Conservation (phyloP, 64 coral and sea anemone genomes). For the Catalaphyllia jardinei region DNA sequence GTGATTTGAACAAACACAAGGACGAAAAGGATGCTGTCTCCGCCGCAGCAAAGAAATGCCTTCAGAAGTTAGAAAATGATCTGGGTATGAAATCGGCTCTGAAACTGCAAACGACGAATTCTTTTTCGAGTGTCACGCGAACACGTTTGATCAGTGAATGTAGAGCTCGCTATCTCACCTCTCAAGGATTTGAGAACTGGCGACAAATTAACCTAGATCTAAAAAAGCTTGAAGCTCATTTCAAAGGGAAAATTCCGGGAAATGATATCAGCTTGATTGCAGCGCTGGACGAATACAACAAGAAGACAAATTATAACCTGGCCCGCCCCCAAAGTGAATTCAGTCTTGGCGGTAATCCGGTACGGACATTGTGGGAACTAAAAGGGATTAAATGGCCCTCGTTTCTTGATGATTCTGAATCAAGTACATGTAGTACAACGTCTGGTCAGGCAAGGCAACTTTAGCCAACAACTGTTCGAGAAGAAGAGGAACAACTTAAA, state of each 20-base stretch:
- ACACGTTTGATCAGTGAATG: slow-evolving; percentile 30
- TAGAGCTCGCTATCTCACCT: slow-evolving; percentile 17
- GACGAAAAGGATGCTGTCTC: too few species aligned
- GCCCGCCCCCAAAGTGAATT: too few species aligned
- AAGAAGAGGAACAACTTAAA: too few species aligned
- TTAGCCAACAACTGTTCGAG: too few species aligned
- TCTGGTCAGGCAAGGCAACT: too few species aligned
- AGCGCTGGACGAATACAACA: background rate
- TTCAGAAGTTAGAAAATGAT: slow-evolving; percentile 3
- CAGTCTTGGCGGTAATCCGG: too few species aligned
- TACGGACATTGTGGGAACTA: too few species aligned
- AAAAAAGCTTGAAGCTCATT: slow-evolving; percentile 37
- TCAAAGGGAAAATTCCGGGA: slow-evolving; percentile 35
- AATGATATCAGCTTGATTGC: slow-evolving; percentile 10
- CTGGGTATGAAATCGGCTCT: slow-evolving; percentile 31
- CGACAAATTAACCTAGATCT: slow-evolving; percentile 38
- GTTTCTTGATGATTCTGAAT: too few species aligned
- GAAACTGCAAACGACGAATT: slow-evolving; percentile 18
- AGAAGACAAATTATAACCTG: too few species aligned
- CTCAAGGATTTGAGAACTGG: slow-evolving; percentile 41
- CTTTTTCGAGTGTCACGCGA: slow-evolving; percentile 10
- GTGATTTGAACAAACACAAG: background rate
- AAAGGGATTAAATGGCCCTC: too few species aligned
- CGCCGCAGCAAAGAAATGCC: slow-evolving; percentile 1
- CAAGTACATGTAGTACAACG: too few species aligned